These are phyloP conservation scores for Ctenopoma multispine DNA, from an alignment of 2,797 vertebrate species.

Conservation along the genomic window DNA sequence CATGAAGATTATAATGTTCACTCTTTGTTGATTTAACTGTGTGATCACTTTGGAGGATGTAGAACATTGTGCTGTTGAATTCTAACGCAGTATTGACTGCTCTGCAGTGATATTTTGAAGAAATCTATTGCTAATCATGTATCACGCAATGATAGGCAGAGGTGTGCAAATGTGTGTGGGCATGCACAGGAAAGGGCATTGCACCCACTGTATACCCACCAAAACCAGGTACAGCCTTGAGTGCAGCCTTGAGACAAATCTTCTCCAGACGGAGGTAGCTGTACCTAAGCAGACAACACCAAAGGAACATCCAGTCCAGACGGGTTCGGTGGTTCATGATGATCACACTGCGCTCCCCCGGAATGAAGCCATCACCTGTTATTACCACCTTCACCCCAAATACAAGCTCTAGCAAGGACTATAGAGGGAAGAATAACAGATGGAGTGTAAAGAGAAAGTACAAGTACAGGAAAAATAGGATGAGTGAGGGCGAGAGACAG, in stretches of 20 bases:
- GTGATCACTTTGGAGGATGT: too few relatives aligned
- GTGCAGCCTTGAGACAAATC: slow-evolving; percentile 96
- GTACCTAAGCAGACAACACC: slow-evolving; percentile 96
- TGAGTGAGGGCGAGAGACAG: not conserved
- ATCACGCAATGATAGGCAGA: not conserved
- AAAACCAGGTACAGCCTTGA: slow-evolving; percentile 96
- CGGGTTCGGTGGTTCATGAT: slow-evolving; percentile 99
- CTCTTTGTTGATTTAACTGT: too few relatives aligned
- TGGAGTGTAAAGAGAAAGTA: not conserved
- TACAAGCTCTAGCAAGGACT: slow-evolving; percentile 96
- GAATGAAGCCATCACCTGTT: slow-evolving; percentile 96
- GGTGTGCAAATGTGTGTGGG: not conserved
- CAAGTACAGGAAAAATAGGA: not conserved
- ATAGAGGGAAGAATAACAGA: not conserved
- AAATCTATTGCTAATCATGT: not conserved
- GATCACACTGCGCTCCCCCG: slow-evolving; percentile 97
- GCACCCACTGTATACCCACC: slow-evolving; percentile 84
- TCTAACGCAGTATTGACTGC: too few relatives aligned
- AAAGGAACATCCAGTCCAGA: slow-evolving; percentile 99
- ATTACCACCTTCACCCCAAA: slow-evolving; percentile 97
- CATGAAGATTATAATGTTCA: too few relatives aligned
- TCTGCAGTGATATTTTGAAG: slow-evolving; percentile 1
- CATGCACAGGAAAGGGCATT: not conserved
- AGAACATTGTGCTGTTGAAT: too few relatives aligned
- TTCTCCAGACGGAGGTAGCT: slow-evolving; percentile 98